Conservation (phyloP, 2,113 vertebrate species). For the Eulemur rufifrons region DNA sequence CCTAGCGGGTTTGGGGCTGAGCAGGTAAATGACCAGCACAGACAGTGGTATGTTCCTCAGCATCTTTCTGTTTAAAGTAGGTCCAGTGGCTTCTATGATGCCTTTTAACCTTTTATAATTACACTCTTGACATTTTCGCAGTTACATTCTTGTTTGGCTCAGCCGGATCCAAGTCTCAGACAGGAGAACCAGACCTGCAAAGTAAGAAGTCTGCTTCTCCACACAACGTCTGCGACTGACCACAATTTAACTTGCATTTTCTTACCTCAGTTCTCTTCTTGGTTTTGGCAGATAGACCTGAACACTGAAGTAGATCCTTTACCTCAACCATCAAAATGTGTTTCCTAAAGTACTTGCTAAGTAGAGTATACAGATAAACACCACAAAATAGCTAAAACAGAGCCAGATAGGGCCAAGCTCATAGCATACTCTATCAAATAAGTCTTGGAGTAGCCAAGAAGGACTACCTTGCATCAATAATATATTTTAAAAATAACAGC, state of each 20-base stretch:
- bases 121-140: background rate
- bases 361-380: background rate
- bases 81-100: background rate
- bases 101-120: background rate
- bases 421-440: background rate
- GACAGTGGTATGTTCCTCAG: background rate
- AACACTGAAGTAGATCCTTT: background rate
- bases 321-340: background rate
- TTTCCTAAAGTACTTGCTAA: background rate
- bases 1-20: background rate
- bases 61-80: background rate
- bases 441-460: background rate
- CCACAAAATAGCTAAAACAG: background rate
- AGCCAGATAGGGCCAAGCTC: background rate
- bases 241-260: constrained; percentile 12
- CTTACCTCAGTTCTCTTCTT: constrained; percentile 4
- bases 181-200: background rate
- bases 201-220: background rate
- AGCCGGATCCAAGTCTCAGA: background rate
- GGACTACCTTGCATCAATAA: background rate
- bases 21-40: background rate
- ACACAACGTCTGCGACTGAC: background rate
- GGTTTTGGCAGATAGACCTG: background rate
- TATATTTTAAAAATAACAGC: background rate
- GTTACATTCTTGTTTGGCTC: constrained; percentile 7